Percentiles rank a stretch among this genome's conserved stretches.
Evolutionary conservation across 2,797 vertebrate genomes (phyloP).

Genomic region (Onychomys torridus): DNA sequence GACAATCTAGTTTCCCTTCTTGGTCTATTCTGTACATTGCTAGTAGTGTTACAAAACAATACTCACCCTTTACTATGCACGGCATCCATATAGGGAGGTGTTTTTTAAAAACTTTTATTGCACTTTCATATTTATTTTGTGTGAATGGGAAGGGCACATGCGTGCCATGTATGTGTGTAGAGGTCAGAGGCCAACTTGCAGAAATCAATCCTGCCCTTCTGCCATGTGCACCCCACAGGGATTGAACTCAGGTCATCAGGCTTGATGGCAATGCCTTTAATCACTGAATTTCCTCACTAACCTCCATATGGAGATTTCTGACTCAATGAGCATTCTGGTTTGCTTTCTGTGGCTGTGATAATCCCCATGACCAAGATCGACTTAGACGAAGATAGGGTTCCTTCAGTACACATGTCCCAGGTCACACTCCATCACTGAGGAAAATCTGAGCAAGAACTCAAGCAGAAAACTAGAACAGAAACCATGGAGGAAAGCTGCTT

Average conservation of each 20-base stretch:
- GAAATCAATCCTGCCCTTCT: not conserved
- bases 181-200: not conserved
- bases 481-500: not conserved
- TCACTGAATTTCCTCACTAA: not conserved
- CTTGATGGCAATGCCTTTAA: not conserved
- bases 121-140: not conserved
- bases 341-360: not conserved
- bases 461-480: not conserved
- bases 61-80: not conserved
- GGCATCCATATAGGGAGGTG: not conserved
- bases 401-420: not conserved
- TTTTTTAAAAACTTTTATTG: not conserved
- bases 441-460: not conserved
- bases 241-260: not conserved
- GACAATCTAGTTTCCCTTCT: not conserved
- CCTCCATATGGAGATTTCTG: not conserved
- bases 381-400: not conserved
- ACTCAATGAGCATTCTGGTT: not conserved
- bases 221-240: not conserved
- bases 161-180: not conserved
- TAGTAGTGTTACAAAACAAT: not conserved
- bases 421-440: not conserved
- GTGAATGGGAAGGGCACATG: not conserved
- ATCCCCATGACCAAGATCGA: not conserved
- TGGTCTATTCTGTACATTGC: not conserved